A percentile compares a stretch with the other conserved stretches of the same genome.
Conservation (phyloP, 2,113 vertebrate genomes). For the Nesogale talazaci region DNA sequence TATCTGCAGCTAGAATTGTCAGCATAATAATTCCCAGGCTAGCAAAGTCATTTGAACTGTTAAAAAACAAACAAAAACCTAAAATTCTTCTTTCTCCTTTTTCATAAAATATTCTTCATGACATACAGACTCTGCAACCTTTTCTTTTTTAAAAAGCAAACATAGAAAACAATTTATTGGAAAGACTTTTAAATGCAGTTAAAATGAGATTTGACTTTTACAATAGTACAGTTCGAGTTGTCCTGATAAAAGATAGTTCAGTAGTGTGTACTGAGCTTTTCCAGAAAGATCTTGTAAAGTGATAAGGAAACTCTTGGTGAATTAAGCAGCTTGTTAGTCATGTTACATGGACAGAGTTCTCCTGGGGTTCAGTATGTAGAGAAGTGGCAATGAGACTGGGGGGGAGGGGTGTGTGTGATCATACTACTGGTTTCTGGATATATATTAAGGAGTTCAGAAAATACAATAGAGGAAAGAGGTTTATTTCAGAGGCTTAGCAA, state of each 20-base stretch:
- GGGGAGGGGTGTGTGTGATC: conserved; percentile 43
- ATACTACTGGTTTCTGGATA: conserved; percentile 76
- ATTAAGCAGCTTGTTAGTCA: conserved; percentile 84
- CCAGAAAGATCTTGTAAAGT: conserved; percentile 74
- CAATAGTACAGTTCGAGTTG: conserved; percentile 46
- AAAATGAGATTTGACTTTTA: conserved; percentile 48
- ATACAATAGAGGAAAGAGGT: conserved; percentile 64
- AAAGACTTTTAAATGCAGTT: conserved; percentile 64
- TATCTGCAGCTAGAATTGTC: conserved; percentile 64
- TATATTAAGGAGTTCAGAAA: conserved; percentile 74
- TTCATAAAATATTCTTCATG: conserved; percentile 36
- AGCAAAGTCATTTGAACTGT: conserved; percentile 54
- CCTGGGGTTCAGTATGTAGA: conserved; percentile 68
- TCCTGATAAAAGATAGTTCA: conserved; percentile 71
- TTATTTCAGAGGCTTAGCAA: conserved; percentile 73
- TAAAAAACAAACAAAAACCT: background rate
- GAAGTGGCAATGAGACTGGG: conserved; percentile 75
- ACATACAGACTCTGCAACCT: conserved; percentile 37
- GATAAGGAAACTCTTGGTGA: conserved; percentile 80
- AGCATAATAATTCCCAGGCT: conserved; percentile 56
- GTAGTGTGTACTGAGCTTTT: conserved; percentile 66
- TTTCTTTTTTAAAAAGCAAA: too few species aligned
- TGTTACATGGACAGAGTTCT: conserved; percentile 76
- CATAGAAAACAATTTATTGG: conserved; percentile 29
- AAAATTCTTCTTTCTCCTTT: conserved; percentile 16